phyloP scores from a whole-genome alignment of 2,797 vertebrate species.

The Syncerus caffer region DNA sequence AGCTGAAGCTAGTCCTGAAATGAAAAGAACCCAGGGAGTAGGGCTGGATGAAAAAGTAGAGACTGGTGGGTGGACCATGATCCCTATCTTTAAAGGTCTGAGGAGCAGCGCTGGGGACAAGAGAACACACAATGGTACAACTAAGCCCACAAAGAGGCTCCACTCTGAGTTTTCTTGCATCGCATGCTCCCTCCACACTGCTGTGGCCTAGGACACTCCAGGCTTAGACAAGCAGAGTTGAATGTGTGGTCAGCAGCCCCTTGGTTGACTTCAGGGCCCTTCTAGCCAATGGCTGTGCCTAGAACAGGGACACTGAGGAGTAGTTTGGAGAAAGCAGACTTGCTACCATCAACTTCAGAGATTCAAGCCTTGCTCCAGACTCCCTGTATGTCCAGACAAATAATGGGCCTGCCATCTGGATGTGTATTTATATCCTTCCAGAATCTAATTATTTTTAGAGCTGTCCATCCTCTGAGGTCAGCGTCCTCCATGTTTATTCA shows the following conservation, averaged over 20 bases:
- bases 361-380: background rate
- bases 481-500: background rate
- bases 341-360: background rate
- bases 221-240: background rate
- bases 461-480: conserved; percentile 55
- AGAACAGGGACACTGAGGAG: background rate
- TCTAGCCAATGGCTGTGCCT: background rate
- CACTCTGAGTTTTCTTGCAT: background rate
- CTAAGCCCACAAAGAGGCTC: background rate
- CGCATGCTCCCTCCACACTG: background rate
- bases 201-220: background rate
- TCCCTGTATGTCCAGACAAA: conserved; percentile 58
- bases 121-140: background rate
- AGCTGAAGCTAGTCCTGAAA: background rate
- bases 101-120: background rate
- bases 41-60: background rate
- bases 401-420: conserved; percentile 62
- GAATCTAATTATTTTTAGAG: conserved; percentile 65
- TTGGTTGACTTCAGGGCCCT: background rate
- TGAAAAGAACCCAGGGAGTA: background rate
- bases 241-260: background rate
- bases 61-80: background rate
- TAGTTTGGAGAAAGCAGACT: background rate
- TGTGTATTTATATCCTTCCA: conserved; percentile 46
- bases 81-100: background rate